Evolutionary conservation across 2,797 vertebrate genomes (phyloP), one percentile per base, ranked within the genome.

Genomic region (Apogon hyalosoma): DNA sequence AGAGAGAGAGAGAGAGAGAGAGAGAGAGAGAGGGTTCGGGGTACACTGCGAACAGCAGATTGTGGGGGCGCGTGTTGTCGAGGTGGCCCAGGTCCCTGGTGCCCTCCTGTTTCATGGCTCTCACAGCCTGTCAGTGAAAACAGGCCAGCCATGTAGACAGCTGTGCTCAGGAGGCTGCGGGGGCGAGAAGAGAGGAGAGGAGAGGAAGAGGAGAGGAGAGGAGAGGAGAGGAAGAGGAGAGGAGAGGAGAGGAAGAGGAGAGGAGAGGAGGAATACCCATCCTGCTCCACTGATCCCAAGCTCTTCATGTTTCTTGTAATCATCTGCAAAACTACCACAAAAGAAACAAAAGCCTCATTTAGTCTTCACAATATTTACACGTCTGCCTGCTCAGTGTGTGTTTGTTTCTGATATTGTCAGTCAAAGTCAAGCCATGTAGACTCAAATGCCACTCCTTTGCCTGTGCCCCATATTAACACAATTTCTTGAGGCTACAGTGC

Each of bases 31-130:
- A 40, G 55, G 78, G 77, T 64, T 66, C 73, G 77, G 84, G 80
- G 87, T 83, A 69, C 68, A 47, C 62, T 62, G 79, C 54, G 82
- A 87, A 73, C 67, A 75, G 86, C 86, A 88, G 87, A 90, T 80
- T 91, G 92, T 91, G 89, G 89, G 87, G 91, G 92, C 82, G 91
- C 84, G 33, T 86, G 88, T 90, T 92, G 88, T 88, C 46, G 90
- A 91, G 89, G 91, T 93, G 91, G 88, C 87, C 84, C 59, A 42
- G 85, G 85, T 92, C 90, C 90, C 90, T 80, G 79, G 77, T 90
- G 93, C 86, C 89, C 87, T 90, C 90, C 89, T 90, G 92, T 89
- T 91, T 90, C 87, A 89, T 88, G 90, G 88, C 87, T 89, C 85
- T 90, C 80, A 68, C 87, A 88, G 90, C 77, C 87, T 92, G 90